These are phyloP conservation scores for Lamprologus ornatipinnis DNA, from an alignment of 2,113 vertebrate genomes.

Conservation along the genomic window DNA sequence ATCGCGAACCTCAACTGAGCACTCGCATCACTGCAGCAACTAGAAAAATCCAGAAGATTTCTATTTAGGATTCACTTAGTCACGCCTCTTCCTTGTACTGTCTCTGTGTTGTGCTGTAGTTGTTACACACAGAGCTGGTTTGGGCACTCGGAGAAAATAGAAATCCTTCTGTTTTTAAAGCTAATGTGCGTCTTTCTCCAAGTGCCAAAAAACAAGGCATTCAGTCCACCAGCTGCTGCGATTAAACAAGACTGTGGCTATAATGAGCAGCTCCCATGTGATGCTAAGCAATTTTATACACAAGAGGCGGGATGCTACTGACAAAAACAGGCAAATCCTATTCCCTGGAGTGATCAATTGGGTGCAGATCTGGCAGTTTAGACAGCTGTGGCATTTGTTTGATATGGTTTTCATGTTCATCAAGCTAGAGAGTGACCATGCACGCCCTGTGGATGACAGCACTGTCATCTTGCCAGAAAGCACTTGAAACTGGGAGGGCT, in stretches of 20 bases:
- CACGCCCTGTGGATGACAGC: not conserved
- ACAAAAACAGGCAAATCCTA: slow-evolving; percentile 7
- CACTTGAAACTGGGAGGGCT: not conserved
- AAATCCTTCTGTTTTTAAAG: not conserved
- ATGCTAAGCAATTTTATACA: not conserved
- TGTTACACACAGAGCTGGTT: not conserved
- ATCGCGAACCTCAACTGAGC: not conserved
- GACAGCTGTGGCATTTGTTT: slow-evolving; percentile 56
- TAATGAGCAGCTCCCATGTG: slow-evolving; percentile 1
- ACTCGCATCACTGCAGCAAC: not conserved
- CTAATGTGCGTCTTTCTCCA: not conserved
- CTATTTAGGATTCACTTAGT: not conserved
- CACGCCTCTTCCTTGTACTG: not conserved
- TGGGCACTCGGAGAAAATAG: not conserved
- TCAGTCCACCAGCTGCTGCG: not conserved
- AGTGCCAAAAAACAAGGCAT: not conserved
- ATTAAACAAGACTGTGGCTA: not conserved
- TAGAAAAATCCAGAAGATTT: not conserved
- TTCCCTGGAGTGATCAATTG: not conserved
- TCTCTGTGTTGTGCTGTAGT: not conserved
- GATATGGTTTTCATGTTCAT: slow-evolving; percentile 34
- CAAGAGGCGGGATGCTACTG: not conserved
- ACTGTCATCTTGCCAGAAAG: slow-evolving; percentile 7
- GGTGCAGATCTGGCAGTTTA: slow-evolving; percentile 22
- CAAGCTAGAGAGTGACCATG: slow-evolving; percentile 16